A percentile compares a stretch with the other conserved stretches of the same genome.
These are phyloP conservation scores for Hydractinia echinata DNA, from an alignment of 30 jellyfish, hydroid and myxozoan species.

Conservation along the genomic window DNA sequence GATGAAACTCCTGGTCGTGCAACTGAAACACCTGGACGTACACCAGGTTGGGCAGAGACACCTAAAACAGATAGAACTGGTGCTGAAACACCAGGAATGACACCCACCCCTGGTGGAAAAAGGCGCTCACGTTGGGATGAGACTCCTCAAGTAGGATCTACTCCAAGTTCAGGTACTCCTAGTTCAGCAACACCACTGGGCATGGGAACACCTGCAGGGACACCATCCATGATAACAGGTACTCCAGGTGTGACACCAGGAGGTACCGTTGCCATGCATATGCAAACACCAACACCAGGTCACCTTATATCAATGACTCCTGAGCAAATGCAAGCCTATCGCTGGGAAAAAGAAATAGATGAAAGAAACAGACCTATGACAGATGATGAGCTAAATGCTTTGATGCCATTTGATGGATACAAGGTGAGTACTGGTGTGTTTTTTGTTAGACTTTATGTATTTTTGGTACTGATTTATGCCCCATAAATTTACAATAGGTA, in stretches of 20 bases:
- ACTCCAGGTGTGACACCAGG: slow-evolving; percentile 94
- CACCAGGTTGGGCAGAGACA: slow-evolving; percentile 99
- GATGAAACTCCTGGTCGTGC: slow-evolving; percentile 96
- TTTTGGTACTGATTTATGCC: not conserved
- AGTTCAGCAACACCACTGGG: slow-evolving; percentile 62
- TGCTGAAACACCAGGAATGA: slow-evolving; percentile 98
- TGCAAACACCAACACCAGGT: slow-evolving; percentile 99
- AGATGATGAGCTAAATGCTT: slow-evolving; percentile 90
- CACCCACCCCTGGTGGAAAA: slow-evolving; percentile 97
- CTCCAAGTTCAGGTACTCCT: slow-evolving; percentile 91
- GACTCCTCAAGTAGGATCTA: slow-evolving; percentile 86
- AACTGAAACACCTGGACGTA: slow-evolving; percentile 96
- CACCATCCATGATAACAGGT: slow-evolving; percentile 25
- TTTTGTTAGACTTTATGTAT: not conserved
- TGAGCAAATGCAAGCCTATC: slow-evolving; percentile 91
- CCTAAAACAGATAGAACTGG: slow-evolving; percentile 96
- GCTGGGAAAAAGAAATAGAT: slow-evolving; percentile 99
- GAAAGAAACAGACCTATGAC: slow-evolving; percentile 96
- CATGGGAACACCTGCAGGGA: slow-evolving; percentile 82
- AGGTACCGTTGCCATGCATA: slow-evolving; percentile 97
- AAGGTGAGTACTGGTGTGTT: slow-evolving; percentile 47
- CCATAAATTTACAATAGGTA: slow-evolving; percentile 27
- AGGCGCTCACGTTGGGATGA: slow-evolving; percentile 98
- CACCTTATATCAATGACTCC: slow-evolving; percentile 97
- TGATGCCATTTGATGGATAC: slow-evolving; percentile 99